Conservation (phyloP, 1,140 invertebrate species). For the Maconellicoccus hirsutus region DNA sequence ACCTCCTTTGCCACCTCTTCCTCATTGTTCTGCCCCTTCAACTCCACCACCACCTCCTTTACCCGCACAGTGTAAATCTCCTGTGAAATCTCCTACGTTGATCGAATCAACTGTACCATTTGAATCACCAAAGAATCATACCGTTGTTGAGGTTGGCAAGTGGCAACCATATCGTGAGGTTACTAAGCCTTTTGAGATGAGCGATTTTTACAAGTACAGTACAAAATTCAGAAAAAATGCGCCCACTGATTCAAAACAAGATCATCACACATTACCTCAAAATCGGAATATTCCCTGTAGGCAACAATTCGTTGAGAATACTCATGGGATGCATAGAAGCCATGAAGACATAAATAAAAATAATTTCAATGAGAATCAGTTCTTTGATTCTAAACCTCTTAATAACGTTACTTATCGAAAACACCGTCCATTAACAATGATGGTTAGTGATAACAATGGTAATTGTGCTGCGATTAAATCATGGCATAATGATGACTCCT, state of each 20-base stretch:
- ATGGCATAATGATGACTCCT: not conserved
- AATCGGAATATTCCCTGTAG: not conserved
- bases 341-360: not conserved
- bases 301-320: not conserved
- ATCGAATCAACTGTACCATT: slow-evolving; percentile 42
- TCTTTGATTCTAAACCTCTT: not conserved
- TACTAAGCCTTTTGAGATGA: slow-evolving; percentile 91
- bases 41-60: slow-evolving; percentile 23
- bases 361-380: not conserved
- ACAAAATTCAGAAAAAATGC: slow-evolving; percentile 61
- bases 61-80: slow-evolving; percentile 32
- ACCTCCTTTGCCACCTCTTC: slow-evolving; percentile 26
- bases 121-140: slow-evolving; percentile 65
- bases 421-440: not conserved
- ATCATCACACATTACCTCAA: not conserved
- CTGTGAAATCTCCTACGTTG: slow-evolving; percentile 10
- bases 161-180: slow-evolving; percentile 87
- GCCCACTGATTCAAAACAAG: not conserved
- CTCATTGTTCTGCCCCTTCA: slow-evolving; percentile 30
- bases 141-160: slow-evolving; percentile 71
- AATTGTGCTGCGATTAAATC: not conserved
- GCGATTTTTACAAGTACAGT: slow-evolving; percentile 95
- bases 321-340: not conserved
- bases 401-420: not conserved
- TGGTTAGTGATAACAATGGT: not conserved